Evolutionary conservation across 2,797 vertebrate genomes (phyloP).

Genomic region (Lepus townsendii): DNA sequence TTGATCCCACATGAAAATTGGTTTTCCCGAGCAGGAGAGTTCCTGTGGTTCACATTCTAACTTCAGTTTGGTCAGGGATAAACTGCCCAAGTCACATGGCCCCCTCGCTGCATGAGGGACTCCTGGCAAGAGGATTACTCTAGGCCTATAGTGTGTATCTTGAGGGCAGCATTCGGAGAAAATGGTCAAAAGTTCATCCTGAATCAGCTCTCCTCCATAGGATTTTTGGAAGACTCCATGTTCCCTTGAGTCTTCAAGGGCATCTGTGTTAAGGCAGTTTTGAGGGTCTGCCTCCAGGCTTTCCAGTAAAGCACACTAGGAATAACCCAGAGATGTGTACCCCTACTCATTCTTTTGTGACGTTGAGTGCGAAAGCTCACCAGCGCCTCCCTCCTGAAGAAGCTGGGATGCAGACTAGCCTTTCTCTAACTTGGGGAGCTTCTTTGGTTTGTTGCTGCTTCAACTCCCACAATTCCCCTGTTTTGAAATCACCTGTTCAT

Average conservation of each 20-base stretch:
- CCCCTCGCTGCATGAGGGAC: not conserved
- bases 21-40: not conserved
- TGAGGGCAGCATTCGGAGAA: not conserved
- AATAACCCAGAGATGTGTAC: not conserved
- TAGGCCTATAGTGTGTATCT: not conserved
- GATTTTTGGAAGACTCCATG: not conserved
- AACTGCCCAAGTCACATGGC: not conserved
- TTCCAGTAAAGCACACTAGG: not conserved
- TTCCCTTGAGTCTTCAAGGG: not conserved
- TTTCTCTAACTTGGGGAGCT: not conserved
- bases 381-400: not conserved
- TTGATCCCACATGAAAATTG: not conserved
- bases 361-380: no score
- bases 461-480: not conserved
- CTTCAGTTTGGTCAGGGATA: not conserved
- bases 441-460: not conserved
- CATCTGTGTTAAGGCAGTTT: not conserved
- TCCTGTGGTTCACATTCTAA: not conserved
- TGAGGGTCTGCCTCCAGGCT: not conserved
- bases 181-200: not conserved
- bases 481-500: not conserved
- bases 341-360: not conserved
- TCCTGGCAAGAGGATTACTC: not conserved
- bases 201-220: not conserved
- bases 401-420: not conserved